Conservation (phyloP, 2,797 vertebrate species). For the Vultur gryphus region DNA sequence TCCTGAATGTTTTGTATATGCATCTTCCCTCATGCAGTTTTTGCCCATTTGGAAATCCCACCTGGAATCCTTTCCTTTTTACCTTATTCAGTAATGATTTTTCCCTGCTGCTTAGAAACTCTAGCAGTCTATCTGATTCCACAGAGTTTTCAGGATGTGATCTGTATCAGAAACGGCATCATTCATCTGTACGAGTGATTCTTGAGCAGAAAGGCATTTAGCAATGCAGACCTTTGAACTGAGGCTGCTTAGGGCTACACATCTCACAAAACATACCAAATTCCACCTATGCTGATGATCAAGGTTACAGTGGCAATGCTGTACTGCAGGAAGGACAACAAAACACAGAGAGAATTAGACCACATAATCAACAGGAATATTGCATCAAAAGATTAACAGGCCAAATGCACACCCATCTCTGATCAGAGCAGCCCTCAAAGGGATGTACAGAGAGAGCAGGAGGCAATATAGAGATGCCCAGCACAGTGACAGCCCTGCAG, state of each 20-base stretch:
- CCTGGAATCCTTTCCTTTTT: not conserved
- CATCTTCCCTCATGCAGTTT: not conserved
- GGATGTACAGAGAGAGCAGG: not conserved
- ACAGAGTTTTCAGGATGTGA: not conserved
- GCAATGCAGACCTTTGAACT: not conserved
- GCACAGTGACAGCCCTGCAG: not conserved
- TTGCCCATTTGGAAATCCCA: not conserved
- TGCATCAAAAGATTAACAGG: not conserved
- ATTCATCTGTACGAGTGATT: not conserved
- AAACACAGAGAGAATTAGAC: not conserved
- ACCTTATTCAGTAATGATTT: not conserved
- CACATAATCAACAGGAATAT: accelerated
- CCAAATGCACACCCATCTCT: not conserved
- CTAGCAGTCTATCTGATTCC: not conserved
- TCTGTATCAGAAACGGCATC: not conserved
- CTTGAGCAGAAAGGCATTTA: not conserved
- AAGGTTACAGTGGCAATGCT: not conserved
- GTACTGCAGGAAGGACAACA: not conserved
- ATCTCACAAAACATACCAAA: not conserved
- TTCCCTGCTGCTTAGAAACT: not conserved
- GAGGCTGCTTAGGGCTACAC: not conserved
- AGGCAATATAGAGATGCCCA: not conserved
- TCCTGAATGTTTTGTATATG: not conserved
- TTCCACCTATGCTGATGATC: not conserved
- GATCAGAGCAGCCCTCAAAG: not conserved